Conservation (phyloP, 2,797 vertebrate species). For the Cuculus canorus region DNA sequence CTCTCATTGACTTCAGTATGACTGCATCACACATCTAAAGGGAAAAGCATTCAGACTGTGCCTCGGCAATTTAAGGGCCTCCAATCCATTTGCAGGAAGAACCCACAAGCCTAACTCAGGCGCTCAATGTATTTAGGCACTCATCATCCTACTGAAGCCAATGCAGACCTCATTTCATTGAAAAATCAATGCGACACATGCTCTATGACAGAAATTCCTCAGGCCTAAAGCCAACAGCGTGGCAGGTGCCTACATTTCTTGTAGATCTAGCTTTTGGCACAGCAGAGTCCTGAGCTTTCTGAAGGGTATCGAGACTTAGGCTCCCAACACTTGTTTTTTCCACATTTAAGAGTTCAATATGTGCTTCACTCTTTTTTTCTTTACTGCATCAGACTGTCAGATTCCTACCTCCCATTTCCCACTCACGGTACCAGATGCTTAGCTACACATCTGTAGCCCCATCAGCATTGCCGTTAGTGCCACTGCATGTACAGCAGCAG, state of each 20-base stretch:
- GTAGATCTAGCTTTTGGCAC: neutral
- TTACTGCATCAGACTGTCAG: neutral
- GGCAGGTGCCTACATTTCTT: neutral
- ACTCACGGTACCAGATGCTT: neutral
- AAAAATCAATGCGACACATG: slow-evolving; percentile 22
- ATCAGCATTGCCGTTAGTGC: neutral
- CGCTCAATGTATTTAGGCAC: neutral
- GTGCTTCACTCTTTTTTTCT: neutral
- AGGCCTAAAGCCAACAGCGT: neutral
- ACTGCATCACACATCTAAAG: neutral
- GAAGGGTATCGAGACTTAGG: neutral
- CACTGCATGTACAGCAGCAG: slow-evolving; percentile 18
- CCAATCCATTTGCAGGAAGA: neutral
- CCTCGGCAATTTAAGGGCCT: neutral
- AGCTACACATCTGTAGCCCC: neutral
- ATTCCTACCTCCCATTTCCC: neutral
- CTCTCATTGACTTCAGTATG: neutral
- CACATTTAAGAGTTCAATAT: neutral
- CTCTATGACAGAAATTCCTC: neutral
- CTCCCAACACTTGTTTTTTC: neutral
- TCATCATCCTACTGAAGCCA: slow-evolving; percentile 4
- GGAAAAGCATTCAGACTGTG: neutral
- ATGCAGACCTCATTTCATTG: neutral
- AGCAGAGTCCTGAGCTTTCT: neutral
- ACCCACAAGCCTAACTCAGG: neutral